Percentiles rank a stretch among this genome's conserved stretches.
phyloP scores from a whole-genome alignment of 1,140 invertebrate species.

The Drosophila nebulosa region DNA sequence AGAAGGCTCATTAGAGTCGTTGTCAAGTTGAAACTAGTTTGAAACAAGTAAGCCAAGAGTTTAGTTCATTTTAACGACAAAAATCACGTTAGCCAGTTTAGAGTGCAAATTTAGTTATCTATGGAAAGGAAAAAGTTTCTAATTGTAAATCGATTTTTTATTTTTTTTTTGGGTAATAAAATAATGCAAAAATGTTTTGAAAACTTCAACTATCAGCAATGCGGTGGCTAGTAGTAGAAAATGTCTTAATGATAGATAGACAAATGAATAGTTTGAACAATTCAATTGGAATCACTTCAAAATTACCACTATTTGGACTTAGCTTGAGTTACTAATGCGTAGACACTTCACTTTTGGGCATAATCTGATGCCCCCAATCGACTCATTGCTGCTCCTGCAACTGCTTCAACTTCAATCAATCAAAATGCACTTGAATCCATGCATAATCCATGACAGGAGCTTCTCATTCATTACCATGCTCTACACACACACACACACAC shows the following conservation, averaged over 20 bases:
- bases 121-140: no score
- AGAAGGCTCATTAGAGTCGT: neutral
- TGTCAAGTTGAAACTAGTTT: neutral
- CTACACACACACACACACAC: neutral
- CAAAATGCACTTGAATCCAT: conserved; percentile 46
- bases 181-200: no score
- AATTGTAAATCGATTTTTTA: no score
- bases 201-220: no score
- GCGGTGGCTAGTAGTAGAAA: no score
- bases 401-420: conserved; percentile 46
- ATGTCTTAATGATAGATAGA: no score
- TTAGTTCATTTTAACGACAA: no score
- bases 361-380: neutral
- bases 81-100: no score
- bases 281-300: neutral
- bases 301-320: neutral
- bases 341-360: neutral
- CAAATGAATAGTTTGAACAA: no score
- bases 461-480: neutral
- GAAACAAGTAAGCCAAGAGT: neutral
- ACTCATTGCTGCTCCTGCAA: conserved; percentile 1
- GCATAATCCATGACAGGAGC: conserved; percentile 21
- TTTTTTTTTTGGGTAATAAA: no score
- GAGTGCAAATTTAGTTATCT: no score
- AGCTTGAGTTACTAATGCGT: neutral